Evolutionary conservation across 1,140 invertebrate genomes (phyloP).

Genomic region (Cotesia glomerata): DNA sequence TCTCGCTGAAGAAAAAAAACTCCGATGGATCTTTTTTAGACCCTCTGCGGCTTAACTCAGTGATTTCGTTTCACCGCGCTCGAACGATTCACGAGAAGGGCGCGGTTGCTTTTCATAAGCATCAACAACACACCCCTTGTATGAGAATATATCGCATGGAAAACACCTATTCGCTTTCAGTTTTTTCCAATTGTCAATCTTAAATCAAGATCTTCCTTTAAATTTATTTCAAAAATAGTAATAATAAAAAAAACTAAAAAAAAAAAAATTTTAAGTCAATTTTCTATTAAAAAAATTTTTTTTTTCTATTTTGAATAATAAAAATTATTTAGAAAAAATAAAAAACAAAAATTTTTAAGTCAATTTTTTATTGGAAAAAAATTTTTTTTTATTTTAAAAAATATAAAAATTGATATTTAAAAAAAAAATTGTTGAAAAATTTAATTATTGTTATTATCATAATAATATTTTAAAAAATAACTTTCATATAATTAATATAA

Average conservation of each 20-base stretch:
- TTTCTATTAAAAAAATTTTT: too few species aligned
- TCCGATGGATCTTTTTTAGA: constrained; percentile 22
- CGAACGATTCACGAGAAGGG: constrained; percentile 32
- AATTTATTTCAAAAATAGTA: too few species aligned
- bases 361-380: too few species aligned
- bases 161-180: constrained; percentile 28
- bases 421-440: too few species aligned
- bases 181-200: not conserved
- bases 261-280: not conserved
- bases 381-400: not conserved
- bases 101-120: constrained; percentile 10
- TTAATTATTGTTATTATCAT: too few species aligned
- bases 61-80: constrained; percentile 37
- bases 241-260: not conserved
- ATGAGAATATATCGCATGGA: not conserved
- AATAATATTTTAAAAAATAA: too few species aligned
- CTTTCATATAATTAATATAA: too few species aligned
- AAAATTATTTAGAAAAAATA: too few species aligned
- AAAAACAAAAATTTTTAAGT: not conserved
- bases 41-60: constrained; percentile 36
- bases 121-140: not conserved
- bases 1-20: not conserved
- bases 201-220: not conserved
- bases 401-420: not conserved
- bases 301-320: too few species aligned